Conservation (phyloP, 2,888 invertebrate genomes). For the Ennomos fuscantarius region DNA sequence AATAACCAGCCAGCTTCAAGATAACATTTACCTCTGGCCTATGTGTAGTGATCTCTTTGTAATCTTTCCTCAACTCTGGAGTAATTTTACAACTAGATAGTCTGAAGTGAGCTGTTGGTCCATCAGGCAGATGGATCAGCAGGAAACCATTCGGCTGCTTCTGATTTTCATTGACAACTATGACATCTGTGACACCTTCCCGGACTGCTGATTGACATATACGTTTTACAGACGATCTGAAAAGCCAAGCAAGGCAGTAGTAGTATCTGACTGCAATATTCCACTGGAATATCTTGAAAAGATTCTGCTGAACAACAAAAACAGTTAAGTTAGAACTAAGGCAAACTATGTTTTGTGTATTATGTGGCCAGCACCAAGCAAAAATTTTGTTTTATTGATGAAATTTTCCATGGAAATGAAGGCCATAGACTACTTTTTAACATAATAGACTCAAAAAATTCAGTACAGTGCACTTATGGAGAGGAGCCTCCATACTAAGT, state of each 20-base stretch:
- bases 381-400: too few relatives aligned
- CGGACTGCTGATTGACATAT: constrained; percentile 94
- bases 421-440: too few relatives aligned
- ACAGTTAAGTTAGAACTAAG: too few relatives aligned
- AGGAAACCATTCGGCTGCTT: constrained; percentile 96
- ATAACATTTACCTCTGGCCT: constrained; percentile 90
- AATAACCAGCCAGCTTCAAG: too few relatives aligned
- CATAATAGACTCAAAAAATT: too few relatives aligned
- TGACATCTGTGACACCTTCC: constrained; percentile 93
- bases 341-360: too few relatives aligned
- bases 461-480: too few relatives aligned
- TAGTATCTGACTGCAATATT: too few relatives aligned
- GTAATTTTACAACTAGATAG: constrained; percentile 96
- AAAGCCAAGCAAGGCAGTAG: constrained; percentile 9
- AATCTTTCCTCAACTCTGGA: constrained; percentile 91
- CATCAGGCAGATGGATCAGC: constrained; percentile 96
- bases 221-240: constrained; percentile 95
- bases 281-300: too few relatives aligned
- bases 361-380: too few relatives aligned
- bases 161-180: constrained; percentile 97
- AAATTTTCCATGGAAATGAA: too few relatives aligned
- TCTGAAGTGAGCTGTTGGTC: constrained; percentile 98
- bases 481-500: not conserved
- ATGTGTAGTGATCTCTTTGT: constrained; percentile 93
- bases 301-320: too few relatives aligned